Evolutionary conservation across 2,113 vertebrate genomes (phyloP).

Genomic region (Anoplopoma fimbria): DNA sequence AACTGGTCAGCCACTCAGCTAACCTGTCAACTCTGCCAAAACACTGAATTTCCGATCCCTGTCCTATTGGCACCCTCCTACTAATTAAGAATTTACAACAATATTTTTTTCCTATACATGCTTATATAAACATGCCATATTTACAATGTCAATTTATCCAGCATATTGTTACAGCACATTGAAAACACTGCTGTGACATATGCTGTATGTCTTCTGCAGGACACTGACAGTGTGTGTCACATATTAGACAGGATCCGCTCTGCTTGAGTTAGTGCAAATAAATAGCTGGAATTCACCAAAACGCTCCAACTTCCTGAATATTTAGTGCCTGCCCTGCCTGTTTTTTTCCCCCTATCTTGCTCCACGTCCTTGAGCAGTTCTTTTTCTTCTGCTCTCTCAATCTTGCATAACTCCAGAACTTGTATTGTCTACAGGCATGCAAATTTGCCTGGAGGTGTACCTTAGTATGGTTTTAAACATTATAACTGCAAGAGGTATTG

Average conservation of each 20-base stretch:
- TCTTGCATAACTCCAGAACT: slow-evolving; percentile 47
- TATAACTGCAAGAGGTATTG: neutral
- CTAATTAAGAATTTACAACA: neutral
- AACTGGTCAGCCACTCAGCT: slow-evolving; percentile 2
- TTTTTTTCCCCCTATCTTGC: slow-evolving; percentile 38
- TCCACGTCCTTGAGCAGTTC: slow-evolving; percentile 62
- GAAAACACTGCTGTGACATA: neutral
- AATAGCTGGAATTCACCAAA: neutral
- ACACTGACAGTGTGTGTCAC: neutral
- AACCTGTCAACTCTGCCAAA: slow-evolving; percentile 6
- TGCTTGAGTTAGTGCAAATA: neutral
- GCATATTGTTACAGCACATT: neutral
- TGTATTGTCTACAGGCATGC: slow-evolving; percentile 63
- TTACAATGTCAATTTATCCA: neutral
- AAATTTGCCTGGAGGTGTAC: neutral
- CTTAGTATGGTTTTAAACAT: neutral
- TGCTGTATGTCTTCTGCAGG: neutral
- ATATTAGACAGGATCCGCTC: neutral
- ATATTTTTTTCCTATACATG: neutral
- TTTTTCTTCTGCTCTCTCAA: slow-evolving; percentile 38
- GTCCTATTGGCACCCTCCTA: neutral
- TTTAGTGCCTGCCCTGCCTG: slow-evolving; percentile 19
- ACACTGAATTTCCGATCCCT: neutral
- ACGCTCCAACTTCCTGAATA: slow-evolving; percentile 21
- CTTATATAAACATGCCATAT: neutral